Percentiles rank a stretch among this genome's conserved stretches.
These are phyloP conservation scores for Uria aalge DNA, from an alignment of 2,113 vertebrate genomes.

Conservation along the genomic window DNA sequence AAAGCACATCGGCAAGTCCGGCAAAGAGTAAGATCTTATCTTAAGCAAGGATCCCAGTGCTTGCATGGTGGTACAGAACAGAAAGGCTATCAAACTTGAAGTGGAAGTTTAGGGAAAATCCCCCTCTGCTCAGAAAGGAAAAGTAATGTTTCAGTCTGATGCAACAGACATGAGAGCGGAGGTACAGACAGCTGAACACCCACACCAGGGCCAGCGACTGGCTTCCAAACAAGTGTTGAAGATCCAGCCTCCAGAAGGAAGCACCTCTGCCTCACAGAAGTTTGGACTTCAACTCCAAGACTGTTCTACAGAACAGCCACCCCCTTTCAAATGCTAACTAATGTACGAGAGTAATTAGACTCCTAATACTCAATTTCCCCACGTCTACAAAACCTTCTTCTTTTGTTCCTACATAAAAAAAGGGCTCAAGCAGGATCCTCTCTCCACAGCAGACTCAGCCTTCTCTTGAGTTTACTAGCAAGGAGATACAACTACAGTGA, in stretches of 20 bases:
- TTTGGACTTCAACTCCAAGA: background rate
- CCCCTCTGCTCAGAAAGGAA: background rate
- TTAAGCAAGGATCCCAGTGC: background rate
- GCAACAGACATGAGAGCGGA: background rate
- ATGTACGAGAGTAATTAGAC: rapidly evolving
- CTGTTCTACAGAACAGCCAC: background rate
- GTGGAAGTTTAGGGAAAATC: background rate
- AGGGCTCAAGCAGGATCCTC: background rate
- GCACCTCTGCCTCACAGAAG: background rate
- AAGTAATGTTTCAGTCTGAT: background rate
- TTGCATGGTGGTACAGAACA: background rate
- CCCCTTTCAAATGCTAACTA: background rate
- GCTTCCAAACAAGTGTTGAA: background rate
- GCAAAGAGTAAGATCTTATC: background rate
- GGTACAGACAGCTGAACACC: background rate
- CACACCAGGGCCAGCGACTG: background rate
- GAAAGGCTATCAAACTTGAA: background rate
- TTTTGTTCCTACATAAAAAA: background rate
- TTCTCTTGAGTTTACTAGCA: background rate
- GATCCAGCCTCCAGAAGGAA: background rate
- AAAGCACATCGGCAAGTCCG: background rate
- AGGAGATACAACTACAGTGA: background rate
- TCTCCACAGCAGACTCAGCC: background rate
- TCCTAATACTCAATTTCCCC: background rate
- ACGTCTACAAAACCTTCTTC: background rate